Conservation (phyloP, 2,888 invertebrate genomes). For the Caenorhabditis sulstoni region DNA sequence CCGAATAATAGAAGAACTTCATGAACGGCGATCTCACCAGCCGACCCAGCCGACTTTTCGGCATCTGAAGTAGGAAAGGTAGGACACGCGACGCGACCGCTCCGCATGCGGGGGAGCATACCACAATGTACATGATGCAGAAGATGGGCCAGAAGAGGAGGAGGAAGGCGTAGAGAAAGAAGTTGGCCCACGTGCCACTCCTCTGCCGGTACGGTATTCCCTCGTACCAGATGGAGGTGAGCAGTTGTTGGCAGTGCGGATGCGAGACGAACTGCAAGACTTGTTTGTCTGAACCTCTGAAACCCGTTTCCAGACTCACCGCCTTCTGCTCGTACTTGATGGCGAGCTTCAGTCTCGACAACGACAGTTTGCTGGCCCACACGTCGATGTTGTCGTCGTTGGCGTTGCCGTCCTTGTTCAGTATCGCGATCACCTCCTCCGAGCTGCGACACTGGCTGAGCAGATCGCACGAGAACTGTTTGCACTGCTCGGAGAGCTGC, state of each 20-base stretch:
- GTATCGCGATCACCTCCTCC: slow-evolving; percentile 83
- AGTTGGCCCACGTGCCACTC: slow-evolving; percentile 80
- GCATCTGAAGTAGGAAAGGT: slow-evolving; percentile 75
- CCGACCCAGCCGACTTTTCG: slow-evolving; percentile 82
- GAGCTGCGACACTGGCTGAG: slow-evolving; percentile 83
- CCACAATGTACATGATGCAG: slow-evolving; percentile 76
- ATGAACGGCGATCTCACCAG: slow-evolving; percentile 84
- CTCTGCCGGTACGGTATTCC: slow-evolving; percentile 82
- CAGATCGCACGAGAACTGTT: slow-evolving; percentile 83
- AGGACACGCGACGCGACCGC: no score
- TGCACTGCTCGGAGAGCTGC: slow-evolving; percentile 83
- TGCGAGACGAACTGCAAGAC: slow-evolving; percentile 83
- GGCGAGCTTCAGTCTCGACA: slow-evolving; percentile 83
- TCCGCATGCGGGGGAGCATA: no score
- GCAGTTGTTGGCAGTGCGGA: slow-evolving; percentile 84
- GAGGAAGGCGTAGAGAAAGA: slow-evolving; percentile 82
- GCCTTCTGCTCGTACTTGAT: slow-evolving; percentile 84
- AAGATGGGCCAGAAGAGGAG: slow-evolving; percentile 83
- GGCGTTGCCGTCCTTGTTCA: slow-evolving; percentile 81
- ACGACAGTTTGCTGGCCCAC: slow-evolving; percentile 79
- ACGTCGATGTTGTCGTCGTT: slow-evolving; percentile 80
- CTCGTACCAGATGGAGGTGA: slow-evolving; percentile 84
- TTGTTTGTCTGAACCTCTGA: no score
- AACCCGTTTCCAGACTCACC: slow-evolving; percentile 77
- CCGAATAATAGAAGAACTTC: slow-evolving; percentile 84